Base-by-base conservation (phyloP, 2,888 invertebrate species). In the Crepidodera aurea region DNA sequence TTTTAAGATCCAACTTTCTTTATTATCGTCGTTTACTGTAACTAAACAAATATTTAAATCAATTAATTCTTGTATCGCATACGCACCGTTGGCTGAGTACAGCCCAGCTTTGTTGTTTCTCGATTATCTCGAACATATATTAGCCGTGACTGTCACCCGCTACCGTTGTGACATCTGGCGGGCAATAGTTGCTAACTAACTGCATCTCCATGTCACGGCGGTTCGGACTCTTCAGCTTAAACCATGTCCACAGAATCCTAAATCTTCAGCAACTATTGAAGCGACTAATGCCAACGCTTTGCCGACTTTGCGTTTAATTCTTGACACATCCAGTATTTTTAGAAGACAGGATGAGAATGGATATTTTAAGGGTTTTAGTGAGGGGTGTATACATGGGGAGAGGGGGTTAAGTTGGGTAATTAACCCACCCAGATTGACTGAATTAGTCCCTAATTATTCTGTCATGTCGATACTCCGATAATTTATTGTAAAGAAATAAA, bases 151-250 rank as follows among this genome's bases (percentile, higher is more conserved):
- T 78, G 78, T 78, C 78, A 78, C 75, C 75, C 77, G 78, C 78
- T 78, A 78, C 78, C 73, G 78, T 78, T 69, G 75, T 77, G 78
- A 78, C 77, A 78, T 77, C 76, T 78, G 76, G 76, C 76, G 77
- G 75, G 75, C 77, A 75, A 77, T 76, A 76, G 75, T 78, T 75
- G 75, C 77, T 75, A 75, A 75, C 76, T 78, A 77, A 78, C 75
- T 76, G 75, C 77, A 71, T 75, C 75, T 75, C 71, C 68, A 67
- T 75, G 78, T 77, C 77, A 77, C 74, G 62, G 73, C 56, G 61
- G 55, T 61, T 65, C 64, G 62, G 54, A 60, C 58, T 55, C 50
- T 59, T 55, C 44, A 51, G 42, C 50, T 63, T 59, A 59, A 64
- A 62, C 64, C 69, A 66, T 65, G 53, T 67, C 62, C 70, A 63